A percentile compares a stretch with the other conserved stretches of the same genome.
These are phyloP conservation scores for Aurelia aurita DNA, from an alignment of 30 jellyfish, hydroid and myxozoan genomes.

Conservation along the genomic window DNA sequence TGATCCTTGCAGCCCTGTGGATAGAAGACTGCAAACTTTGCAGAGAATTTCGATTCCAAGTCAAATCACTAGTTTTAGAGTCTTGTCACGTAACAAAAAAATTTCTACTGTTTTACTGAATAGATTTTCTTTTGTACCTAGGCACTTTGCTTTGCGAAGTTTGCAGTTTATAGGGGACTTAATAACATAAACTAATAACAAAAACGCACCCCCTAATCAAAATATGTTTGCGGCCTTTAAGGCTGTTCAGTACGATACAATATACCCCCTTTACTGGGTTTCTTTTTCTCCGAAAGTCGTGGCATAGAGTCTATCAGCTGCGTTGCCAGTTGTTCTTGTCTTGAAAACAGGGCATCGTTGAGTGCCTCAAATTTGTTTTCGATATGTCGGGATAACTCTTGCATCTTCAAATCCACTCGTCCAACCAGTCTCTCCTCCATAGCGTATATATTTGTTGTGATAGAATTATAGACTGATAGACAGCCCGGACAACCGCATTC, in stretches of 20 bases:
- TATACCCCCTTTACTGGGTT: conserved; percentile 46
- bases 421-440: conserved; percentile 78
- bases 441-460: conserved; percentile 74
- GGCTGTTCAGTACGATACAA: conserved; percentile 52
- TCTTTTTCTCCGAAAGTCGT: conserved; percentile 22
- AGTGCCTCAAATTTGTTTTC: conserved; percentile 71
- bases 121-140: no score
- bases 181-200: no score
- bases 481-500: conserved; percentile 90
- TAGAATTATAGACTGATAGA: conserved; percentile 66
- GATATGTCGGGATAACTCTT: conserved; percentile 58
- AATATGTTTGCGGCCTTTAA: neutral
- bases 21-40: no score
- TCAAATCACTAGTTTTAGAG: no score
- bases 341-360: conserved; percentile 57
- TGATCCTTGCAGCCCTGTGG: no score
- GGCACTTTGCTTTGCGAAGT: no score
- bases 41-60: no score
- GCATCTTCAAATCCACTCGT: conserved; percentile 67
- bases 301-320: conserved; percentile 50
- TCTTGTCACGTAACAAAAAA: no score
- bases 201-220: no score
- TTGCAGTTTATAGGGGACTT: no score
- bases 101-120: no score
- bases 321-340: conserved; percentile 60